Evolutionary conservation across 1,140 invertebrate species (phyloP).

Genomic region (Zaprionus taronus): DNA sequence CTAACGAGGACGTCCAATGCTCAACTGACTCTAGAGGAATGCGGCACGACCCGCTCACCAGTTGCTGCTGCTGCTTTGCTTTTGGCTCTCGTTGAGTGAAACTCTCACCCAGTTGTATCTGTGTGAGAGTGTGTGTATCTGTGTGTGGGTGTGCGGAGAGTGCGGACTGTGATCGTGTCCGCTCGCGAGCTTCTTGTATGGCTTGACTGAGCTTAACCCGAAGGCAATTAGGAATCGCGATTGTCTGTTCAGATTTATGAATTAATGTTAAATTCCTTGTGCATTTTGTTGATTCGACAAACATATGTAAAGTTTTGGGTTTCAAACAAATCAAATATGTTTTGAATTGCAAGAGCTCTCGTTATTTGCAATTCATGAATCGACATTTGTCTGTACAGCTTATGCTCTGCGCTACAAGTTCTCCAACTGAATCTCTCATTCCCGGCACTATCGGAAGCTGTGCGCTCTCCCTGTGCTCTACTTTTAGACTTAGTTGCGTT

Average conservation of each 20-base stretch:
- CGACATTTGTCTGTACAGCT: conserved; percentile 16
- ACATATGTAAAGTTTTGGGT: conserved; percentile 16
- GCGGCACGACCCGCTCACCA: conserved; percentile 38
- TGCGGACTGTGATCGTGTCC: conserved; percentile 3
- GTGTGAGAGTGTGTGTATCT: conserved; percentile 9
- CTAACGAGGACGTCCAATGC: conserved; percentile 83
- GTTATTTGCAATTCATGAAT: conserved; percentile 2
- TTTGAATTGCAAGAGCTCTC: not conserved
- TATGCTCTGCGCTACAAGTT: not conserved
- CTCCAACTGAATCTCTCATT: not conserved
- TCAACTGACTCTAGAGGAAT: conserved; percentile 77
- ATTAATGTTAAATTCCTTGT: conserved; percentile 38
- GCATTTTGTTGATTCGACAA: conserved; percentile 8
- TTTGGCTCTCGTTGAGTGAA: conserved; percentile 61
- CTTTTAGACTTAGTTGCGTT: conserved; percentile 61
- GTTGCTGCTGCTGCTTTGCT: conserved; percentile 9
- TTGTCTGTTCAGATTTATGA: conserved; percentile 31
- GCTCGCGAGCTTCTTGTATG: conserved; percentile 20
- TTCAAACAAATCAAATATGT: conserved; percentile 13
- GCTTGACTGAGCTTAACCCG: conserved; percentile 22
- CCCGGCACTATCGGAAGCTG: conserved; percentile 52
- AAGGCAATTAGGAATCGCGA: conserved; percentile 31
- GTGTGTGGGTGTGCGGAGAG: conserved; percentile 21
- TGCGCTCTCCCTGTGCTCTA: conserved; percentile 53
- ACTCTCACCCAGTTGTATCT: conserved; percentile 50